Conservation (phyloP, 2,113 vertebrate genomes). For the Arvicanthis niloticus region DNA sequence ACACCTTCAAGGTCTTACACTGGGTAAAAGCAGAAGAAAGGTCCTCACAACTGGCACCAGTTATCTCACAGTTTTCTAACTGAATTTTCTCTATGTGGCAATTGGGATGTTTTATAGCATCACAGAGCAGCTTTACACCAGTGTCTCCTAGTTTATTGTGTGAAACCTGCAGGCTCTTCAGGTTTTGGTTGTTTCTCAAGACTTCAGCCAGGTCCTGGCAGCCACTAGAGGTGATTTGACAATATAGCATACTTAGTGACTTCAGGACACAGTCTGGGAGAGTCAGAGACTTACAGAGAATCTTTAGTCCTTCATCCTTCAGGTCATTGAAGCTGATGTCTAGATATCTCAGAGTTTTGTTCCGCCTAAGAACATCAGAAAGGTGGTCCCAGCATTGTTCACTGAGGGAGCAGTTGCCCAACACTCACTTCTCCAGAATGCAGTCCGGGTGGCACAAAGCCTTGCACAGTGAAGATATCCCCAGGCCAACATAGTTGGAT, state of each 20-base stretch:
- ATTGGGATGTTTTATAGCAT: constrained; percentile 27
- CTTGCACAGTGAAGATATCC: not conserved
- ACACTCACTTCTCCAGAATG: rapidly evolving
- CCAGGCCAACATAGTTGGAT: not conserved
- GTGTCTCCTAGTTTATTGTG: not conserved
- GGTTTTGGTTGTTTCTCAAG: constrained; percentile 11
- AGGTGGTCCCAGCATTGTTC: not conserved
- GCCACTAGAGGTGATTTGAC: not conserved
- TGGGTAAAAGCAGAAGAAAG: not conserved
- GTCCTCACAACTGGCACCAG: not conserved
- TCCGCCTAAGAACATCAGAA: not conserved
- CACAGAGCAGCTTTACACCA: not conserved
- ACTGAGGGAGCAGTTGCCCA: not conserved
- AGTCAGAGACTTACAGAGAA: not conserved
- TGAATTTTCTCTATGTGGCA: not conserved
- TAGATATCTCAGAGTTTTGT: not conserved
- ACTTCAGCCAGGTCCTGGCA: constrained; percentile 38
- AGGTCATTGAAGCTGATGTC: not conserved
- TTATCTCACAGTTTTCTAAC: not conserved
- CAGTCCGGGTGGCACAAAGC: not conserved
- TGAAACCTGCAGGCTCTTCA: not conserved
- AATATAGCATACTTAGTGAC: constrained; percentile 17
- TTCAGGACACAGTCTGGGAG: not conserved
- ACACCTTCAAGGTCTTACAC: not conserved
- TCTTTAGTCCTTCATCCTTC: not conserved